phyloP scores from a whole-genome alignment of 1,140 invertebrate genomes.

The Polypedilum pembai region DNA sequence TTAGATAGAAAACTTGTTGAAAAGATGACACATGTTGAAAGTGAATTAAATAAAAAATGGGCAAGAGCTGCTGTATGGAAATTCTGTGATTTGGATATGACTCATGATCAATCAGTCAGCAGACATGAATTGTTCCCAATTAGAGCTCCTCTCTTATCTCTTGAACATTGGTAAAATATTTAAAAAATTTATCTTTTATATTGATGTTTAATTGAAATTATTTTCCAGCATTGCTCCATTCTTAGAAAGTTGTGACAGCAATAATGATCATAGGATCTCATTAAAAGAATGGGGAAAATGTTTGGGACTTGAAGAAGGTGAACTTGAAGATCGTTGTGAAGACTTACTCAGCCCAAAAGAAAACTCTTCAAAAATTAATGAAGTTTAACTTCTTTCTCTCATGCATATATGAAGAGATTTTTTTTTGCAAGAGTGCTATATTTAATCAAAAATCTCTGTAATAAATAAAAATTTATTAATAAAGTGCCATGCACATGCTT shows the following conservation, averaged over 20 bases:
- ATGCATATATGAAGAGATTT: no score
- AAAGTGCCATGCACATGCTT: not conserved
- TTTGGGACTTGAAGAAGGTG: conserved; percentile 63
- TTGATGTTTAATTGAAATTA: conserved; percentile 37
- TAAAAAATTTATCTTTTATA: not conserved
- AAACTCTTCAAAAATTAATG: not conserved
- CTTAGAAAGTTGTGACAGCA: conserved; percentile 76
- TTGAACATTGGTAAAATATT: conserved; percentile 60
- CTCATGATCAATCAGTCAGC: conserved; percentile 75
- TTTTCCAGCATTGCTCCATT: conserved; percentile 79
- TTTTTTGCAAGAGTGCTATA: no score
- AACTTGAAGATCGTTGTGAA: not conserved
- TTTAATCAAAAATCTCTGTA: not conserved
- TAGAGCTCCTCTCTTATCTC: conserved; percentile 78
- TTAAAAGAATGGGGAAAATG: conserved; percentile 88
- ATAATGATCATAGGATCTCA: conserved; percentile 83
- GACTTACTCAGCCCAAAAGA: not conserved
- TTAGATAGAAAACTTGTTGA: conserved; percentile 73
- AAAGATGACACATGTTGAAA: conserved; percentile 83
- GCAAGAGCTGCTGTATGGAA: conserved; percentile 92
- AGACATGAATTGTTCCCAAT: conserved; percentile 92
- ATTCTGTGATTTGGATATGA: conserved; percentile 89
- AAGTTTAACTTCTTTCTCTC: not conserved
- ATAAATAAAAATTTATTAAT: not conserved
- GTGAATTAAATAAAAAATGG: conserved; percentile 73